Conservation (phyloP, 2,797 vertebrate species). For the Diplodus puntazzo region DNA sequence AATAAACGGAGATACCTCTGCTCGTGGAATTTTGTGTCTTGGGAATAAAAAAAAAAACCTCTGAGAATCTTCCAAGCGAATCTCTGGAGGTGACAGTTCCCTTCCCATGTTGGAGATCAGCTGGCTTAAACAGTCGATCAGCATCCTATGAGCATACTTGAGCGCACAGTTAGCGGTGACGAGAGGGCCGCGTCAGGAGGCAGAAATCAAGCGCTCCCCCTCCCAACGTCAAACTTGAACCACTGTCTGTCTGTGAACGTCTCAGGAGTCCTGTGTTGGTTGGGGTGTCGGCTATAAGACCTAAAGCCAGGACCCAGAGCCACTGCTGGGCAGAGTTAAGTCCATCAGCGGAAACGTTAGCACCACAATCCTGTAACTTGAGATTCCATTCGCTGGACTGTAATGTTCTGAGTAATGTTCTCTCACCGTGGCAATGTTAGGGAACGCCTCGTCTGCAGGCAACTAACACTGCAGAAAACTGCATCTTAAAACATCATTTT, state of each 20-base stretch:
- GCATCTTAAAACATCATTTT: slow-evolving; percentile 19
- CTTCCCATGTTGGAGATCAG: not conserved
- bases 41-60: not conserved
- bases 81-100: slow-evolving; percentile 3
- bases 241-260: slow-evolving; percentile 6
- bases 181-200: slow-evolving; percentile 6
- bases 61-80: slow-evolving; percentile 9
- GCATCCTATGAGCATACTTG: slow-evolving; percentile 12
- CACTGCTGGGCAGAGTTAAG: slow-evolving; percentile 52
- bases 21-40: not conserved
- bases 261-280: slow-evolving; percentile 36
- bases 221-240: slow-evolving; percentile 3
- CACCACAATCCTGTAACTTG: slow-evolving; percentile 31
- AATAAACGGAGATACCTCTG: slow-evolving; percentile 24
- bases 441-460: slow-evolving; percentile 17
- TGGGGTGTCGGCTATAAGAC: not conserved
- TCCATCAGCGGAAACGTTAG: slow-evolving; percentile 23
- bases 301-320: slow-evolving; percentile 32
- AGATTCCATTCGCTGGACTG: not conserved
- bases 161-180: slow-evolving; percentile 10
- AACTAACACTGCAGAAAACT: slow-evolving; percentile 48
- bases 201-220: slow-evolving; percentile 11
- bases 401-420: not conserved
- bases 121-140: not conserved
- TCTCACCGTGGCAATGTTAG: slow-evolving; percentile 30